A percentile compares a stretch with the other conserved stretches of the same genome.
Evolutionary conservation across 2,113 vertebrate species (phyloP).

Genomic region (Atlantisia rogersi): DNA sequence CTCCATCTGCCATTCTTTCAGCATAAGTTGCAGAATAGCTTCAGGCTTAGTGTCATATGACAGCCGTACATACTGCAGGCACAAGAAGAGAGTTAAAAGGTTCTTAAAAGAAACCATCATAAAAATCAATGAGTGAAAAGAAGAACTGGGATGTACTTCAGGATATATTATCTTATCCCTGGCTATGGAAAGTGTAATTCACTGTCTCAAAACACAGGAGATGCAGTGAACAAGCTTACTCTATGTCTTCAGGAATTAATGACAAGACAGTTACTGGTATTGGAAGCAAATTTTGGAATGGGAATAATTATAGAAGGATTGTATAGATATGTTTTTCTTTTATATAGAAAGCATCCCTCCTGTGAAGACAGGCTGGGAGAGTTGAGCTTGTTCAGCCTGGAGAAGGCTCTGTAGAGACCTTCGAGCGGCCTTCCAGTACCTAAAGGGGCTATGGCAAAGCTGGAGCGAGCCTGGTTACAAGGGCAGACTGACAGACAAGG

Average conservation of each 20-base stretch:
- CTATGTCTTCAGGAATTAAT: not conserved
- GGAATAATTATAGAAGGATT: not conserved
- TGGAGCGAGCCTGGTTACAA: too few species aligned
- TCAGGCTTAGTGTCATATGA: constrained; percentile 95
- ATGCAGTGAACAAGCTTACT: not conserved
- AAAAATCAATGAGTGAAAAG: not conserved
- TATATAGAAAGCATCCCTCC: too few species aligned
- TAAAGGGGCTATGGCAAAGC: too few species aligned
- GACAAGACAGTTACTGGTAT: not conserved
- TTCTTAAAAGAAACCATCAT: not conserved
- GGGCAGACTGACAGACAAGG: too few species aligned
- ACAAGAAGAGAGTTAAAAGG: not conserved
- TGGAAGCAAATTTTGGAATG: not conserved
- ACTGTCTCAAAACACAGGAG: not conserved
- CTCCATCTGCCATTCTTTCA: constrained; percentile 99
- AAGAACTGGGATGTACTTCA: not conserved
- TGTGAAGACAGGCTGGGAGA: too few species aligned
- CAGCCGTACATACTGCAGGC: constrained; percentile 88
- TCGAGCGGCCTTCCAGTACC: too few species aligned
- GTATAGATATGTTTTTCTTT: too few species aligned
- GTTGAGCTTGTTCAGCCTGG: too few species aligned
- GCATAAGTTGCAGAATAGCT: constrained; percentile 91
- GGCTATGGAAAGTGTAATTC: not conserved
- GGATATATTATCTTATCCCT: not conserved
- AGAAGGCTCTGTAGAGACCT: too few species aligned